Evolutionary conservation across 2,888 invertebrate genomes (phyloP), one percentile per base, ranked within the genome.

Genomic region (Eledona agricola): DNA sequence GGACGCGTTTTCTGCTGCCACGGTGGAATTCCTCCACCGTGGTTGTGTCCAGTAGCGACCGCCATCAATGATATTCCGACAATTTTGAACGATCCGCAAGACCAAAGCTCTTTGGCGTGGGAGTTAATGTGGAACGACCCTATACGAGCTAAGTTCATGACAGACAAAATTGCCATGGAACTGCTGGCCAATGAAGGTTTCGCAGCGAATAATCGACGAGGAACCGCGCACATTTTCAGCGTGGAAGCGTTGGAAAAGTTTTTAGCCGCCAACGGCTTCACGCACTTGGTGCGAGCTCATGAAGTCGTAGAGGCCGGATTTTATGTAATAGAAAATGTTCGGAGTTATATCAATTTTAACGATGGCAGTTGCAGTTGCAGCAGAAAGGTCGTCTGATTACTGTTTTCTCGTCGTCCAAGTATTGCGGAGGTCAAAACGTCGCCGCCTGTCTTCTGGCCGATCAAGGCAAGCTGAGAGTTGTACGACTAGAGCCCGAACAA

Each of bases 71-170:
- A 81, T 50, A 83, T 89, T 51, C 87, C 87, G 0, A 78, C 79
- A 25, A 86, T 87, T 0, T 75, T 90, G 23, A 71, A 77, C 12
- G 80, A 83, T 46, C 89, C 88, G 0, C 86, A 87, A 29, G 78
- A 78, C 23, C 84, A 88, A 70, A 86, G 86, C 71, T 79, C 82
- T n/a, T 74, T 89, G 42, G 88, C 89, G 1, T 90, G 89, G 89
- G 88, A 90, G 66, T 75, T 90, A 11, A 79, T 90, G 75, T 90
- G 90, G 90, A 89, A 88, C 71, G 90, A 90, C 69, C 89, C 89
- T 1, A 71, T 84, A 37, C 81, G 79, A 81, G 69, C 75, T 0
- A 75, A 74, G 63, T 78, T 77, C 51, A 66, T 79, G 54, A 79
- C 78, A 7, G 78, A 80, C n/a, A 78, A 66, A 56, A 32, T 71